phyloP scores from a whole-genome alignment of 1,140 invertebrate genomes.

The Conus ventricosus region DNA sequence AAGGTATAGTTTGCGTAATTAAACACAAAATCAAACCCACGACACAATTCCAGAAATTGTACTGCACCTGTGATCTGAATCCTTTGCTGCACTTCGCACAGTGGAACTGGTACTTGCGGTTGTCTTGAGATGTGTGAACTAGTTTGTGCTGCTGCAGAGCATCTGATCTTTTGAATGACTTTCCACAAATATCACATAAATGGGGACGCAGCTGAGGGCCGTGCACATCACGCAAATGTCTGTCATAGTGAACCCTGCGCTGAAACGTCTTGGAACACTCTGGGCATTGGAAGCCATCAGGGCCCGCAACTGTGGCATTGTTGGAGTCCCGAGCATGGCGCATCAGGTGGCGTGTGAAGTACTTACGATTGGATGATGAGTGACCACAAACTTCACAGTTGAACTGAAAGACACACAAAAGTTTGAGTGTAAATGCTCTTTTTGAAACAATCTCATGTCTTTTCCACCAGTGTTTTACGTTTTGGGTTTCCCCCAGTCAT shows the following conservation, averaged over 20 bases:
- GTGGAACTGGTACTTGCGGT: constrained; percentile 56
- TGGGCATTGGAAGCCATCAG: constrained; percentile 38
- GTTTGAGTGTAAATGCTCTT: not conserved
- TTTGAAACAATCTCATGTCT: too few species aligned
- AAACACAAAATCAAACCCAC: not conserved
- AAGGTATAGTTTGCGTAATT: too few species aligned
- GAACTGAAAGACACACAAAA: constrained; percentile 26
- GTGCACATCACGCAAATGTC: constrained; percentile 74
- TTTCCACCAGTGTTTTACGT: too few species aligned
- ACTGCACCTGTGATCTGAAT: constrained; percentile 71
- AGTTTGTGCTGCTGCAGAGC: constrained; percentile 72
- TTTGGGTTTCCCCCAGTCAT: too few species aligned
- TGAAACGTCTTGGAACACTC: constrained; percentile 49
- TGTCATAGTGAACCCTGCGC: constrained; percentile 70
- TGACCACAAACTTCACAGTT: constrained; percentile 25
- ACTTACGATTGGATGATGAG: constrained; percentile 28
- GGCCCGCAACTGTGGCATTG: not conserved
- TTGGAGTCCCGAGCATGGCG: constrained; percentile 20
- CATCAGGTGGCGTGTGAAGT: constrained; percentile 53
- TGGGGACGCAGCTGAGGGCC: constrained; percentile 68
- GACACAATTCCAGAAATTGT: not conserved
- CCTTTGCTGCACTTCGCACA: constrained; percentile 72
- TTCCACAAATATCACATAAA: constrained; percentile 75
- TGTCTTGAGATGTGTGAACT: constrained; percentile 60
- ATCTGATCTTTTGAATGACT: constrained; percentile 74